Conservation (phyloP, 2,888 invertebrate genomes). For the Rotaria socialis region DNA sequence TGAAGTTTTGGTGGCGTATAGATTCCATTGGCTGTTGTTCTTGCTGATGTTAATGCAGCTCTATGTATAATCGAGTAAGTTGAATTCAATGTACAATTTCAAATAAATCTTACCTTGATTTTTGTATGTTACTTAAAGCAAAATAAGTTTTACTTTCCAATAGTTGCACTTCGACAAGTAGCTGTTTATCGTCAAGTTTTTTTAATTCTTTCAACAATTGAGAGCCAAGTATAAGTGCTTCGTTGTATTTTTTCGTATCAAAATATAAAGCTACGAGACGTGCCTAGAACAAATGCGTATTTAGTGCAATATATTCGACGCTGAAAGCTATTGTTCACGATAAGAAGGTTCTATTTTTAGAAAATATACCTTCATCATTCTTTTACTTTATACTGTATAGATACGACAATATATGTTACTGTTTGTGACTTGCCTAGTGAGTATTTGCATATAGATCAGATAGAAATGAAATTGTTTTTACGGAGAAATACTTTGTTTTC, state of each 20-base stretch:
- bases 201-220: slow-evolving; percentile 79
- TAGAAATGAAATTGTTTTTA: too few species aligned
- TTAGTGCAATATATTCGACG: too few species aligned
- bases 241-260: slow-evolving; percentile 56
- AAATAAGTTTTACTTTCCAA: slow-evolving; percentile 91
- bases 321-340: too few species aligned
- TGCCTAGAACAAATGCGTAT: slow-evolving; percentile 60
- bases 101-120: slow-evolving; percentile 13
- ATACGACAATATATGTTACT: too few species aligned
- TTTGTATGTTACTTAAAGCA: slow-evolving; percentile 32
- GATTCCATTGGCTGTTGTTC: slow-evolving; percentile 99
- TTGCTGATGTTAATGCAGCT: slow-evolving; percentile 90
- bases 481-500: too few species aligned
- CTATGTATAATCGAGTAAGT: slow-evolving; percentile 56
- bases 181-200: slow-evolving; percentile 66
- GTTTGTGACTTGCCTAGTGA: too few species aligned
- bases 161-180: slow-evolving; percentile 93
- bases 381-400: too few species aligned
- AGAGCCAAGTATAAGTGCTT: slow-evolving; percentile 62
- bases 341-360: too few species aligned
- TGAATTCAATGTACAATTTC: slow-evolving; percentile 50
- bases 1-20: slow-evolving; percentile 98
- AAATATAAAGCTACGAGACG: slow-evolving; percentile 83
- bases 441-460: too few species aligned
- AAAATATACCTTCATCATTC: too few species aligned